These are phyloP conservation scores for Misgurnus mizolepis DNA, from an alignment of 2,113 vertebrate genomes.

Conservation along the genomic window DNA sequence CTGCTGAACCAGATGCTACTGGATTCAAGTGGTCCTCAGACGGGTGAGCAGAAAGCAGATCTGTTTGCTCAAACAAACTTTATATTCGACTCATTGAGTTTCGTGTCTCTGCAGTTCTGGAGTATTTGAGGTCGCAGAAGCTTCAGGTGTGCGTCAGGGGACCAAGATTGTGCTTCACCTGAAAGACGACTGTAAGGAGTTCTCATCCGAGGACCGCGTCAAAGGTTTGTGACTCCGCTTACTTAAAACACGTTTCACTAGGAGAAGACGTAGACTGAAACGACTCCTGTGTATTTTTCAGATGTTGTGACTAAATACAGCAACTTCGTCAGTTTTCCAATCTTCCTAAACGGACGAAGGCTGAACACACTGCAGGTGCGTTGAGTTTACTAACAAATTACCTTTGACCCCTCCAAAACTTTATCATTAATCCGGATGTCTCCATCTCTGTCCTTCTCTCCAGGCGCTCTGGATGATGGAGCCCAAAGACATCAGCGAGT, in stretches of 20 bases:
- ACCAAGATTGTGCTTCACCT: slow-evolving; percentile 94
- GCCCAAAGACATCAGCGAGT: slow-evolving; percentile 86
- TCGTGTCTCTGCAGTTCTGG: slow-evolving; percentile 84
- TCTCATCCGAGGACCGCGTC: slow-evolving; percentile 86
- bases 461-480: slow-evolving; percentile 98
- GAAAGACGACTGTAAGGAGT: slow-evolving; percentile 91
- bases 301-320: slow-evolving; percentile 97
- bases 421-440: not conserved
- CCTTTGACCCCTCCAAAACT: not conserved
- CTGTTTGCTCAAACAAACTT: not conserved
- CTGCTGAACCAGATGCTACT: slow-evolving; percentile 67
- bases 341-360: slow-evolving; percentile 89
- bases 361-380: slow-evolving; percentile 92
- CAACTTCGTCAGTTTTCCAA: slow-evolving; percentile 95
- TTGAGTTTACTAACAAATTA: not conserved
- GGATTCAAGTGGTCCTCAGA: slow-evolving; percentile 94
- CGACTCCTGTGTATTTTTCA: slow-evolving; percentile 65
- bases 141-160: slow-evolving; percentile 85
- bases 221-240: slow-evolving; percentile 75
- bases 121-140: slow-evolving; percentile 89
- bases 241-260: not conserved
- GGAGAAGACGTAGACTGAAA: not conserved
- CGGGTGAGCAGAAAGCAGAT: slow-evolving; percentile 75
- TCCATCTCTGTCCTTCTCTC: not conserved
- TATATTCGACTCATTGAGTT: not conserved